These are phyloP conservation scores for Lophura nycthemera DNA, from an alignment of 2,113 vertebrate genomes.

Conservation along the genomic window DNA sequence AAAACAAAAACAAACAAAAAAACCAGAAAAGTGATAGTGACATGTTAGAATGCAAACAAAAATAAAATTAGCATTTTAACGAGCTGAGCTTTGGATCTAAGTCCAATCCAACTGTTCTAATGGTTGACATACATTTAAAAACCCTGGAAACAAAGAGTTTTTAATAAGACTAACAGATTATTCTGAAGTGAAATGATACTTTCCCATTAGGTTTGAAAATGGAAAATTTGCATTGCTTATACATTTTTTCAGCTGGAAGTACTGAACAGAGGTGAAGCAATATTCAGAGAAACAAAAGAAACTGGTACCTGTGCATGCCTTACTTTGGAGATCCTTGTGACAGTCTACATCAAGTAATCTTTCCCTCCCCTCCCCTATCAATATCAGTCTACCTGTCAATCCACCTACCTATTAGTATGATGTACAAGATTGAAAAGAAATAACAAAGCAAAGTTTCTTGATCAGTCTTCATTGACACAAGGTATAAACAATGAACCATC, in stretches of 20 bases:
- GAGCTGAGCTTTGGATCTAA: neutral
- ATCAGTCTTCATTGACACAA: neutral
- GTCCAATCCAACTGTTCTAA: neutral
- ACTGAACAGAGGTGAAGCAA: neutral
- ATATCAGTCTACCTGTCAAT: constrained; percentile 38
- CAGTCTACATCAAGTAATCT: neutral
- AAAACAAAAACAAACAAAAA: neutral
- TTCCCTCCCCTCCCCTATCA: neutral
- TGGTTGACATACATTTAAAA: neutral
- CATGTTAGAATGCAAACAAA: neutral
- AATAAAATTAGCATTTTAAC: neutral
- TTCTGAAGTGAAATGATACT: neutral
- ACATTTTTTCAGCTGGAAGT: neutral
- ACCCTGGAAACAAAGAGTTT: neutral
- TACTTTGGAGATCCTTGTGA: neutral
- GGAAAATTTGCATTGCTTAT: neutral
- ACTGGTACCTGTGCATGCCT: neutral
- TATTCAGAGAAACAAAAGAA: neutral
- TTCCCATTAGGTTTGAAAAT: neutral
- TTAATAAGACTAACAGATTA: neutral
- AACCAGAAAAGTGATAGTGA: neutral
- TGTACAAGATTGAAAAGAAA: constrained; percentile 36
- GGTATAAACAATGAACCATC: constrained; percentile 9
- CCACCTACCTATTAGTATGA: constrained; percentile 25
- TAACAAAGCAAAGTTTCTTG: constrained; percentile 4